phyloP scores from a whole-genome alignment of 2,113 vertebrate species.

The Spea multiplicata region DNA sequence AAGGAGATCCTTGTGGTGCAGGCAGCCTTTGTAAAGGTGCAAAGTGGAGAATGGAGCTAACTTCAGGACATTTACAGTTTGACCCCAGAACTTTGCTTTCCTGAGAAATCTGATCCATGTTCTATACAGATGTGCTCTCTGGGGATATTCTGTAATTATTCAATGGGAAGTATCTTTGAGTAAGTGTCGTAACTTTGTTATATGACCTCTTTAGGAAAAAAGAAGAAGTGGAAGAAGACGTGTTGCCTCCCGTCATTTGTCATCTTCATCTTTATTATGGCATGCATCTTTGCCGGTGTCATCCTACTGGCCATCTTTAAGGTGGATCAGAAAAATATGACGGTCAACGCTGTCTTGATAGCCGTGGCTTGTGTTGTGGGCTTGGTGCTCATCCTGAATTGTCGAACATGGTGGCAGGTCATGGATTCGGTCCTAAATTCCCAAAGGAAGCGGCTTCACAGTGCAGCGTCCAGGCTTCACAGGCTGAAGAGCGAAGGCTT shows the following conservation, averaged over 20 bases:
- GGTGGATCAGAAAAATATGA: slow-evolving; percentile 80
- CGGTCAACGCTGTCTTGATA: slow-evolving; percentile 87
- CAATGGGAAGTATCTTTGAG: no score
- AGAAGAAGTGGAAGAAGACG: slow-evolving; percentile 98
- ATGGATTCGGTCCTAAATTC: slow-evolving; percentile 92
- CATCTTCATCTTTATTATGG: slow-evolving; percentile 84
- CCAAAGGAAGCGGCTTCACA: slow-evolving; percentile 89
- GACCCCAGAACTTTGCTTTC: no score
- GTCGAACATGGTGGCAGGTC: slow-evolving; percentile 95
- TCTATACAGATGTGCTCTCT: no score
- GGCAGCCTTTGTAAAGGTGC: no score
- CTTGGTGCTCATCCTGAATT: slow-evolving; percentile 86
- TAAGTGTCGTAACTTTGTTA: neutral
- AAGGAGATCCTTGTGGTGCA: no score
- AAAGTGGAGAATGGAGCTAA: no score
- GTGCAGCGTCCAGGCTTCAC: slow-evolving; percentile 87
- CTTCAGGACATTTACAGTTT: no score
- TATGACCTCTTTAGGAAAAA: slow-evolving; percentile 72
- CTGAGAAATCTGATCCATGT: no score
- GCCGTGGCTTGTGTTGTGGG: slow-evolving; percentile 83
- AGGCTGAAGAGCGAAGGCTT: slow-evolving; percentile 95
- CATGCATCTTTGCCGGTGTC: slow-evolving; percentile 82
- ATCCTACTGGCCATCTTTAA: slow-evolving; percentile 87
- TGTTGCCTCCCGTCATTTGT: slow-evolving; percentile 95
- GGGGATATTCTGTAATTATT: no score